phyloP scores from a whole-genome alignment of 53 echinoderm and acorn worm species.

The Echinarachnius parma region DNA sequence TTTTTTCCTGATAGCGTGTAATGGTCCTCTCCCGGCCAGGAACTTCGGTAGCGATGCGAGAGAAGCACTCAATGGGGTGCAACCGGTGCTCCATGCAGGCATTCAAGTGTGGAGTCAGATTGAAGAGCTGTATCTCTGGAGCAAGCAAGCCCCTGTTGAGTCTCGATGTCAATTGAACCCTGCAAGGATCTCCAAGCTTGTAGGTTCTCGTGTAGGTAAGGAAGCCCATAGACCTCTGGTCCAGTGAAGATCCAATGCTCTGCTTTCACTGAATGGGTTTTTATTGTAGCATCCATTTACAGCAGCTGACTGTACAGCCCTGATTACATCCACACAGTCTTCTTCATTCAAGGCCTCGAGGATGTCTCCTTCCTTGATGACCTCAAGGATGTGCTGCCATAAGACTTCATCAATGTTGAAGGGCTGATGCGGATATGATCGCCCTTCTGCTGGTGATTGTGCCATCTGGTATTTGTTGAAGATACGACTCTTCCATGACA shows the following conservation, averaged over 20 bases:
- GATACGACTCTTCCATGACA: conserved; percentile 69
- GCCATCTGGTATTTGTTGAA: neutral
- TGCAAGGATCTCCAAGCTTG: conserved; percentile 55
- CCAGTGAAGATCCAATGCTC: no score
- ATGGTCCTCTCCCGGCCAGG: conserved; percentile 37
- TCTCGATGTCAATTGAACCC: conserved; percentile 61
- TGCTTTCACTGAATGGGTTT: no score
- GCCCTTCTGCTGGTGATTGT: conserved; percentile 14
- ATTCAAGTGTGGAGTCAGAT: conserved; percentile 60
- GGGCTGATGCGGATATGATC: neutral
- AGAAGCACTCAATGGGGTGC: conserved; percentile 67
- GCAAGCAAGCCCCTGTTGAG: conserved; percentile 54
- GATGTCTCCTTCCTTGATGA: no score
- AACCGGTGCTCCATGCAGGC: conserved; percentile 74
- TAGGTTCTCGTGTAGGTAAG: conserved; percentile 45
- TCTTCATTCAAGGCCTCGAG: no score
- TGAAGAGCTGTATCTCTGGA: conserved; percentile 70
- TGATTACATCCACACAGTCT: no score
- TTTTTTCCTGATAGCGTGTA: conserved; percentile 38
- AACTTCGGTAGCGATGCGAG: conserved; percentile 34
- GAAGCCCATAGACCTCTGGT: neutral
- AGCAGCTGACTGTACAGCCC: no score
- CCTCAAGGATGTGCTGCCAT: conserved; percentile 34
- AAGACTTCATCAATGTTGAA: conserved; percentile 25
- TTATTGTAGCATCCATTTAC: no score